These are phyloP conservation scores for Agapostemon virescens DNA, from an alignment of 2,888 invertebrate genomes.

Conservation along the genomic window DNA sequence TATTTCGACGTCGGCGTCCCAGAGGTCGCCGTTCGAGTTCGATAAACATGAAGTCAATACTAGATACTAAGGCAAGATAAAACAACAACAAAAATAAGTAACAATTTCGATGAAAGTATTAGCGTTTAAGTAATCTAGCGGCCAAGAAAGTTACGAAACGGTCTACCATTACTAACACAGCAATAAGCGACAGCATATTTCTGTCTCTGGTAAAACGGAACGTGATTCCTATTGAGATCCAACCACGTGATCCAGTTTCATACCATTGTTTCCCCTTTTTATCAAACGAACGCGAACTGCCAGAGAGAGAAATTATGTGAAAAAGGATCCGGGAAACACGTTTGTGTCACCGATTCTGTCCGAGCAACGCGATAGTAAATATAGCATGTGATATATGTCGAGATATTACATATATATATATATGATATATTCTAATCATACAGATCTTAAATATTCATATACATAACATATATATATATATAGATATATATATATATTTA, in stretches of 20 bases:
- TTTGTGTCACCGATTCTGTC: slow-evolving; percentile 74
- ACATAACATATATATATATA: slow-evolving; percentile 69
- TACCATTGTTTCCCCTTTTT: neutral
- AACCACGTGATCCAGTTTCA: neutral
- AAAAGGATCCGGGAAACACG: slow-evolving; percentile 55
- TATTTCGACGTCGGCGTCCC: slow-evolving; percentile 28
- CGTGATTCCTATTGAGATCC: neutral
- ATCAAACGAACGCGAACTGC: slow-evolving; percentile 15
- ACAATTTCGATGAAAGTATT: slow-evolving; percentile 64
- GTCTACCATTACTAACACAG: slow-evolving; percentile 59
- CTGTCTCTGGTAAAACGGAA: slow-evolving; percentile 47
- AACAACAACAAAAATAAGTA: too few species aligned
- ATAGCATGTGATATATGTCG: slow-evolving; percentile 80
- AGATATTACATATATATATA: slow-evolving; percentile 65
- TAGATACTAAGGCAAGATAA: slow-evolving; percentile 39
- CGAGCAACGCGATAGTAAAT: slow-evolving; percentile 79
- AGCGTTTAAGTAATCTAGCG: slow-evolving; percentile 51
- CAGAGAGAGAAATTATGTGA: slow-evolving; percentile 50
- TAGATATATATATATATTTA: slow-evolving; percentile 68
- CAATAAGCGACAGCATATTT: slow-evolving; percentile 66
- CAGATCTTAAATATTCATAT: slow-evolving; percentile 73
- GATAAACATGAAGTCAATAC: slow-evolving; percentile 50
- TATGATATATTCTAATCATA: slow-evolving; percentile 72
- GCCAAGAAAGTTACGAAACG: slow-evolving; percentile 38
- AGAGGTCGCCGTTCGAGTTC: slow-evolving; percentile 34